Evolutionary conservation across 1,140 invertebrate genomes (phyloP).

Genomic region (Brachionus angularis): DNA sequence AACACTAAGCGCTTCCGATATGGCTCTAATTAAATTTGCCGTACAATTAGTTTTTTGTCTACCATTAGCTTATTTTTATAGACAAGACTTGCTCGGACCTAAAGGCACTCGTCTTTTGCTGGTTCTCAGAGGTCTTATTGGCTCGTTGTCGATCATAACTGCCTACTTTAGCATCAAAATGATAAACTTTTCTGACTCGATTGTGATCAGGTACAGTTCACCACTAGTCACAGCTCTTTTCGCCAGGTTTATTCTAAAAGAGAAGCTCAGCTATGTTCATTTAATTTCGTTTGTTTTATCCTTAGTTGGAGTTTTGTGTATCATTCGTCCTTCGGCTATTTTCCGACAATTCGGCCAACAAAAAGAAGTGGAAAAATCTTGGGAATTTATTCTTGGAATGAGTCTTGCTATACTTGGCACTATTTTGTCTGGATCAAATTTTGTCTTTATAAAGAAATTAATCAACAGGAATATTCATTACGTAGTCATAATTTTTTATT

Average conservation of each 20-base stretch:
- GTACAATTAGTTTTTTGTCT: constrained; percentile 30
- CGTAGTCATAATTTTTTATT: constrained; percentile 38
- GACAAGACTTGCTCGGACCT: constrained; percentile 34
- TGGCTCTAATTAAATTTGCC: constrained; percentile 20
- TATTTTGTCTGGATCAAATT: constrained; percentile 10
- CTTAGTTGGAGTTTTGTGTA: constrained; percentile 27
- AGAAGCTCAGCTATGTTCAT: constrained; percentile 13
- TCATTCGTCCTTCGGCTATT: constrained; percentile 6
- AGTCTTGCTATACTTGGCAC: constrained; percentile 17
- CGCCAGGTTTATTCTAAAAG: constrained; percentile 25
- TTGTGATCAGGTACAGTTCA: constrained; percentile 37
- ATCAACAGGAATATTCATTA: constrained; percentile 36
- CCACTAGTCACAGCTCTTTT: constrained; percentile 39
- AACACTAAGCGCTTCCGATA: constrained; percentile 22
- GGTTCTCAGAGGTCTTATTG: constrained; percentile 6
- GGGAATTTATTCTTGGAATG: constrained; percentile 18
- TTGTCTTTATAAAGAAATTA: constrained; percentile 34
- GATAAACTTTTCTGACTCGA: constrained; percentile 39
- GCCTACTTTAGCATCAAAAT: constrained; percentile 24
- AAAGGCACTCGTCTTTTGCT: constrained; percentile 22
- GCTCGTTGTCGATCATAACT: constrained; percentile 8
- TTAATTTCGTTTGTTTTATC: constrained; percentile 15
- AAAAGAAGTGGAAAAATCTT: background rate
- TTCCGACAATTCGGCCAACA: constrained; percentile 27
- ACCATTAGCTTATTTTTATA: constrained; percentile 34